These are phyloP conservation scores for Sminthopsis crassicaudata DNA, from an alignment of 2,113 vertebrate species.

Conservation along the genomic window DNA sequence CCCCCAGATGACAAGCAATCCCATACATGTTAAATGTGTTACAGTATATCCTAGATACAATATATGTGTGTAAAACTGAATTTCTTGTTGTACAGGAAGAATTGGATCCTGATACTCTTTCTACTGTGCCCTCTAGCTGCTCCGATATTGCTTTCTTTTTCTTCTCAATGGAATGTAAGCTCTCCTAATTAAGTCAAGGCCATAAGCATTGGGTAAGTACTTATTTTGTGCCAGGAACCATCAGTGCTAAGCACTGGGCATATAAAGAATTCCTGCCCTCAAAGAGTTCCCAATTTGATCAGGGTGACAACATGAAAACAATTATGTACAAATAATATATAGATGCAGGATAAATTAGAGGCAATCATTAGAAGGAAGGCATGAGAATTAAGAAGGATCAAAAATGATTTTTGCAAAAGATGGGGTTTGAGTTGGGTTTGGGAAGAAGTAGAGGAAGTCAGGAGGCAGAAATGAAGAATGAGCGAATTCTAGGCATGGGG, in stretches of 20 bases:
- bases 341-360: background rate
- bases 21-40: no score
- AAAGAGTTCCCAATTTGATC: background rate
- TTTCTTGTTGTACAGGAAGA: no score
- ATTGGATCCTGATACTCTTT: no score
- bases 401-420: background rate
- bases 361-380: background rate
- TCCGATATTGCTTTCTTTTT: background rate
- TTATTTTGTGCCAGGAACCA: background rate
- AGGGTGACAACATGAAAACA: background rate
- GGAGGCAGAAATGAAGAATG: background rate
- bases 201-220: background rate
- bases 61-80: no score
- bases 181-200: background rate
- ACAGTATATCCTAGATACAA: no score
- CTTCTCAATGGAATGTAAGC: background rate
- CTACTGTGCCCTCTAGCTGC: no score
- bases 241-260: background rate
- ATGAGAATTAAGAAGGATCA: background rate
- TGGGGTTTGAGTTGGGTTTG: background rate
- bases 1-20: no score
- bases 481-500: background rate
- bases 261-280: background rate
- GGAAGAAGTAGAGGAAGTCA: background rate
- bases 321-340: background rate